Conservation (phyloP, 2,113 vertebrate species). For the Hippoglossus stenolepis region DNA sequence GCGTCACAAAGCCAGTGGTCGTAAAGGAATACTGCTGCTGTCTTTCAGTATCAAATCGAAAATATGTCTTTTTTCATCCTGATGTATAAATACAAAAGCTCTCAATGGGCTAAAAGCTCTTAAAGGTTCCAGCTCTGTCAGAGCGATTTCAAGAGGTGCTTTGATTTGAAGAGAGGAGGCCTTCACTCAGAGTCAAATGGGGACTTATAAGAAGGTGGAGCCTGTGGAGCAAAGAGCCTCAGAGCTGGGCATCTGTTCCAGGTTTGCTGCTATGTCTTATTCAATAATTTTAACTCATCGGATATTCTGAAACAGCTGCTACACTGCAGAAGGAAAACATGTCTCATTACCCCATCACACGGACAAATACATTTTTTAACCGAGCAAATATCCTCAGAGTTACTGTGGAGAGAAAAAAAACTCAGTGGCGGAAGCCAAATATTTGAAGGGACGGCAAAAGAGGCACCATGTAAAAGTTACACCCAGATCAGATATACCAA, state of each 20-base stretch:
- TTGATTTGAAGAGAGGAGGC: constrained; percentile 6
- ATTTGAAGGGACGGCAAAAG: background rate
- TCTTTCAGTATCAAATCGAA: constrained; percentile 22
- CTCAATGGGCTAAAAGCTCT: no score
- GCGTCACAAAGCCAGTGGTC: background rate
- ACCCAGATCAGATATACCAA: background rate
- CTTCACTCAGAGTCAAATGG: constrained; percentile 29
- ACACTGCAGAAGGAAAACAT: constrained; percentile 29
- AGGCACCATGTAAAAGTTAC: background rate
- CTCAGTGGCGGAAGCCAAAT: background rate
- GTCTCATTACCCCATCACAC: background rate
- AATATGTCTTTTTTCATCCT: constrained; percentile 30
- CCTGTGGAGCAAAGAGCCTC: constrained; percentile 20
- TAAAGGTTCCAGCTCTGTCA: no score
- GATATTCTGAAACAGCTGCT: constrained; percentile 41
- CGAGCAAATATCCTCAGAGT: constrained; percentile 11
- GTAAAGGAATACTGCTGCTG: constrained; percentile 1
- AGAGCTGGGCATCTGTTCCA: constrained; percentile 34
- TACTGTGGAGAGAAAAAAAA: background rate
- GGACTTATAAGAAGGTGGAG: constrained; percentile 31
- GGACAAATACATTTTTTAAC: constrained; percentile 29
- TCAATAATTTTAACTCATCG: constrained; percentile 19
- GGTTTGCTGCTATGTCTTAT: constrained; percentile 30
- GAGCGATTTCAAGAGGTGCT: constrained; percentile 30
- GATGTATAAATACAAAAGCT: no score